Base-by-base conservation (phyloP, 2,113 vertebrate species). In the Smithornis capensis region DNA sequence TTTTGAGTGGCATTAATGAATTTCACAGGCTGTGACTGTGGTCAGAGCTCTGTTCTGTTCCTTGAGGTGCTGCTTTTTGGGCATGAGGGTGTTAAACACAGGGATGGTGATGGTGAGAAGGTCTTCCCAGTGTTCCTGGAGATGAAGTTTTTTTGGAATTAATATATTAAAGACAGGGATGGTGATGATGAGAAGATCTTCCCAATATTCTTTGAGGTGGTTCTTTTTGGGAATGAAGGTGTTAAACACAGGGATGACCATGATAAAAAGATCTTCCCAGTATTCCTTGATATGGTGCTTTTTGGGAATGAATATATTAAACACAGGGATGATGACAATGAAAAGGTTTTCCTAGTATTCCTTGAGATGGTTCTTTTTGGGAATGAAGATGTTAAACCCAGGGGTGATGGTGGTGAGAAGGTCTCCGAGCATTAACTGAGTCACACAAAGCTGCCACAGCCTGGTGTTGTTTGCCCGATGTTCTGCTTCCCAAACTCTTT, bases 401-500 rank as follows among this genome's bases (percentile, higher is more conserved):
- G 15, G 12, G 50, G 8, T 53, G 52, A 52, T 52, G 50, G 29
- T 6, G 5, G 10, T 28, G 19, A 86, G 35, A n/a, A 28, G 47
- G 24, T 57, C 50, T 38, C 38, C 3, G 21, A 29, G 62, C 29
- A 9, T 68, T 56, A 55, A 33, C 28, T 9, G 1, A 49, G 52
- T 31, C 33, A 10, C 10, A 25, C 65, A 42, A 90, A 90, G 71
- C 47, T 19, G 65, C 57, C 40, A 57, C 60, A 87, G 53, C 80
- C 64, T 28, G 12, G 22, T 45, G 77, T 33, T 62, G 27, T 80
- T 85, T 56, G 76, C 78, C 71, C 18, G 68, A 37, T 44, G 33
- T 50, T 87, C 73, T 71, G 53, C 68, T 86, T 77, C 69, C 67
- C 44, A 25, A 42, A 13, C 35, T 16, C 84, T 91, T 92, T 86